Base-by-base conservation (phyloP, 2,797 vertebrate species). In the Myiothlypis chrysogaster region DNA sequence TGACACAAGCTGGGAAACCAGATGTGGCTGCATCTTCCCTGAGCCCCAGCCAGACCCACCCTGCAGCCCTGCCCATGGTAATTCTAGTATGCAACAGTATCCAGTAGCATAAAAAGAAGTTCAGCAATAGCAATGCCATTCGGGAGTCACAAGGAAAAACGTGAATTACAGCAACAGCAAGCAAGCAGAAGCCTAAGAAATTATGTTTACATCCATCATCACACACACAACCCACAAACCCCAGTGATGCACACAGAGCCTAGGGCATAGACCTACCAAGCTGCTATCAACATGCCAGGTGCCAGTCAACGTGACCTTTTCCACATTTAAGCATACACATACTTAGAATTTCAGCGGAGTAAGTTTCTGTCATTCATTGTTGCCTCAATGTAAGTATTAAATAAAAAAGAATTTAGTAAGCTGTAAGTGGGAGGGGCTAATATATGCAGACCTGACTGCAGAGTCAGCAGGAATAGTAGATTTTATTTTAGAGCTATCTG, bases 401-500 rank as follows among this genome's bases (percentile, higher is more conserved):
- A 83, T 30, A 64, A 79, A 78, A 89, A 64, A 65, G 0, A 50
- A 70, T 46, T 52, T 44, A 80, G 22, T 56, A 78, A 78, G 30
- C 70, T 71, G 27, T 65, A 79, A 79, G 35, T 53, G 61, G 50
- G 22, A 44, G 20, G 50, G 84, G 50, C 72, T 87, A 94, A 89
- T 79, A 72, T 39, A 91, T 65, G 66, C 75, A 91, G 55, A 66
- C 70, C 59, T 82, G 63, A 89, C 27, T 84, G 78, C 46, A 75
- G 7, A 72, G 43, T 49, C 57, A 69, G 70, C 35, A 47, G 35
- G 19, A 91, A 64, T 8, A 76, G 47, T n/a, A 76, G 28, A 69
- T 82, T 90, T 89, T 83, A 76, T 83, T 93, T 92, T 41, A 90
- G n/a, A 90, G 32, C 22, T 75, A 60, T 25, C 49, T 53, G 66